Conservation (phyloP, 2,888 invertebrate genomes). For the Arge pagana region DNA sequence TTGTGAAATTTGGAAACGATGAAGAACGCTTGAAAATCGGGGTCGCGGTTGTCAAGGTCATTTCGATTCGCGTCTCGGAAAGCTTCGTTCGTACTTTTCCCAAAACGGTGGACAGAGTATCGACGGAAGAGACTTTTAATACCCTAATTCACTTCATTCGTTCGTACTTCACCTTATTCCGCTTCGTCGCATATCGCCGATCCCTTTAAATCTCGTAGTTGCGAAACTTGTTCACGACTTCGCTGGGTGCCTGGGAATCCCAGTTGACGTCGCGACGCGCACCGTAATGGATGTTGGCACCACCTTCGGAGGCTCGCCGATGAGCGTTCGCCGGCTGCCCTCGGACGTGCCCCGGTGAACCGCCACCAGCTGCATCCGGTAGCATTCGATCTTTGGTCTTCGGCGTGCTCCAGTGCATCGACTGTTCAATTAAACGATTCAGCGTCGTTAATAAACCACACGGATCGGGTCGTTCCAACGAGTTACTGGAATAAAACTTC, state of each 20-base stretch:
- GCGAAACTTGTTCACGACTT: slow-evolving; percentile 85
- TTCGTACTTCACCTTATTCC: not conserved
- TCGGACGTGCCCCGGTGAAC: slow-evolving; percentile 63
- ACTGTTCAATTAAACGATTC: slow-evolving; percentile 62
- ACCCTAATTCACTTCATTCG: too few relatives aligned
- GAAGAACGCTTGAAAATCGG: too few relatives aligned
- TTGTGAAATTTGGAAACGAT: too few relatives aligned
- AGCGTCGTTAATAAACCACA: slow-evolving; percentile 1
- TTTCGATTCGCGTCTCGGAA: too few relatives aligned
- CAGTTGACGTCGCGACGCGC: slow-evolving; percentile 64
- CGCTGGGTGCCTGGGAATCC: slow-evolving; percentile 76
- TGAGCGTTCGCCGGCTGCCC: slow-evolving; percentile 63
- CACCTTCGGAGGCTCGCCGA: slow-evolving; percentile 84
- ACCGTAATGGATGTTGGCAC: slow-evolving; percentile 74
- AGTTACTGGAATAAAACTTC: too few relatives aligned
- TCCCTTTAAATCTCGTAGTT: slow-evolving; percentile 85
- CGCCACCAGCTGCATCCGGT: slow-evolving; percentile 60
- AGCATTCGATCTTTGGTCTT: slow-evolving; percentile 91
- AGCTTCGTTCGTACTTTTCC: too few relatives aligned
- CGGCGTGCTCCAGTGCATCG: slow-evolving; percentile 91
- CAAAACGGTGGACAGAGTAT: too few relatives aligned
- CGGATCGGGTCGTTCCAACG: too few relatives aligned
- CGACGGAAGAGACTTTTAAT: too few relatives aligned
- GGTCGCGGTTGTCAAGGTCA: too few relatives aligned
- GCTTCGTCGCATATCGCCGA: not conserved